These are phyloP conservation scores for Aphaenogaster ashmeadi DNA, from an alignment of 1,140 invertebrate species.

Conservation along the genomic window DNA sequence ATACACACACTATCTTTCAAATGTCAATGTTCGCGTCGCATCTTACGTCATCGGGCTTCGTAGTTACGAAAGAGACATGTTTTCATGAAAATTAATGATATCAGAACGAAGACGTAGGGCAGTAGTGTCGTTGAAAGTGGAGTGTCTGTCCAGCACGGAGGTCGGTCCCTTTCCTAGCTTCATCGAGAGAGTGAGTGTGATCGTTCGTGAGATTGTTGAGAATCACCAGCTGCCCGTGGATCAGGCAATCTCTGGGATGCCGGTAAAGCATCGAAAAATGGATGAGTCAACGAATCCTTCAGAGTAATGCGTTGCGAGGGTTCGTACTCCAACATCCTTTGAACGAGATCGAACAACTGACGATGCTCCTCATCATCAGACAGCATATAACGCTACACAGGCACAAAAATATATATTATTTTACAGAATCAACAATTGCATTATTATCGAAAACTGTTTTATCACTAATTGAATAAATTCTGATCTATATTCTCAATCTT, in stretches of 20 bases:
- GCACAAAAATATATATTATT: slow-evolving; percentile 10
- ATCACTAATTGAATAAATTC: not conserved
- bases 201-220: slow-evolving; percentile 87
- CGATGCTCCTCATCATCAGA: slow-evolving; percentile 96
- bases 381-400: slow-evolving; percentile 95
- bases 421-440: not conserved
- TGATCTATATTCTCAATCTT: not conserved
- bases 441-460: not conserved
- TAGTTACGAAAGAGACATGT: slow-evolving; percentile 37
- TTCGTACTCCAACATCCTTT: slow-evolving; percentile 99
- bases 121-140: slow-evolving; percentile 68
- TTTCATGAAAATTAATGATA: slow-evolving; percentile 52
- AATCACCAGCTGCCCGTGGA: slow-evolving; percentile 86
- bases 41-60: slow-evolving; percentile 68
- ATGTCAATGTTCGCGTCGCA: not conserved
- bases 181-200: slow-evolving; percentile 90
- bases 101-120: slow-evolving; percentile 60
- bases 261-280: slow-evolving; percentile 96
- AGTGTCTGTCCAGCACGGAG: slow-evolving; percentile 81
- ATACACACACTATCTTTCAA: not conserved
- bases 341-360: slow-evolving; percentile 97
- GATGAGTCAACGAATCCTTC: slow-evolving; percentile 95
- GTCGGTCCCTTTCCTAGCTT: slow-evolving; percentile 86
- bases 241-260: slow-evolving; percentile 91
- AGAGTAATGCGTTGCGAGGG: slow-evolving; percentile 96